Evolutionary conservation across 2,797 vertebrate species (phyloP).

Genomic region (Hipposideros larvatus): DNA sequence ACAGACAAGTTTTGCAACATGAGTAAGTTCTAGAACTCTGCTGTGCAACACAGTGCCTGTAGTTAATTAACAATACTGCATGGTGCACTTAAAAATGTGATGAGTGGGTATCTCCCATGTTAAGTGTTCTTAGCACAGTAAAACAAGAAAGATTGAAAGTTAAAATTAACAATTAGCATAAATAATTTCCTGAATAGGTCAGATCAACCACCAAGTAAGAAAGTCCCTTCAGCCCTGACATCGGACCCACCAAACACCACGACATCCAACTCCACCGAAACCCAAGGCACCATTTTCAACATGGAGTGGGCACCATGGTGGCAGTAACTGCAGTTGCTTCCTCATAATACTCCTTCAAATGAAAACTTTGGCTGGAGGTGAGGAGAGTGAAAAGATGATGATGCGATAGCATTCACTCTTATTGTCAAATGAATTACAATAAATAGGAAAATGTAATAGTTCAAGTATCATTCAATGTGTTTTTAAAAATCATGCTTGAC

Average conservation of each 20-base stretch:
- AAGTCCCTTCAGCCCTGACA: neutral
- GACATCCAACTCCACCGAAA: neutral
- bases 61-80: neutral
- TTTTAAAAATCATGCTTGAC: neutral
- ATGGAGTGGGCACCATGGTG: fast-evolving
- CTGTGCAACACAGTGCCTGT: neutral
- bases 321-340: neutral
- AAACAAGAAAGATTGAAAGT: neutral
- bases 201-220: neutral
- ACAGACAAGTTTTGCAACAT: neutral
- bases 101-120: neutral
- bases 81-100: neutral
- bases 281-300: neutral
- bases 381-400: neutral
- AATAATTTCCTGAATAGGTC: neutral
- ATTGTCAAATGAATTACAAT: neutral
- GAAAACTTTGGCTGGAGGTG: neutral
- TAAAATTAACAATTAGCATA: neutral
- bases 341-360: neutral
- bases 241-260: neutral
- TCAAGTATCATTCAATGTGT: neutral
- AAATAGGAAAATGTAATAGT: neutral
- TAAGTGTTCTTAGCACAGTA: neutral
- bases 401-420: neutral
- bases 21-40: neutral